Evolutionary conservation across 2,797 vertebrate genomes (phyloP).

Genomic region (Microctenopoma stevenorrisi): DNA sequence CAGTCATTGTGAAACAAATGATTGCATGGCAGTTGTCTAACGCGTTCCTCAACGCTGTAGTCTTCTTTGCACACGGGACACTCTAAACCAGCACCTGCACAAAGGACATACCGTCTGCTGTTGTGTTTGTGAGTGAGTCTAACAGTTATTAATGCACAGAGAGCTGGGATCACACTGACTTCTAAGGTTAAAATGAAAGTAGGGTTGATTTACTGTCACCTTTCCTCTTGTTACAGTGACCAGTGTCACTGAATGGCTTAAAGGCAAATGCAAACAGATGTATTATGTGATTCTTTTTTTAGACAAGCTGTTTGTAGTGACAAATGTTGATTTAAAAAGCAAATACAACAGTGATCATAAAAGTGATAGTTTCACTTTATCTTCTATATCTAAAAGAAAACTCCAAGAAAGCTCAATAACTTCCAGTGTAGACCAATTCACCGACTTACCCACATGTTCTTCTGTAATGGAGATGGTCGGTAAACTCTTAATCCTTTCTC

Average conservation of each 20-base stretch:
- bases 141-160: constrained; percentile 10
- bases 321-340: neutral
- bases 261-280: no score
- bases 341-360: neutral
- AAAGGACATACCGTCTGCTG: constrained; percentile 18
- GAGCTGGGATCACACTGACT: neutral
- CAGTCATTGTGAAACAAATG: constrained; percentile 98
- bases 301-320: neutral
- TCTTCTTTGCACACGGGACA: constrained; percentile 99
- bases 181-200: neutral
- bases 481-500: constrained; percentile 94
- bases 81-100: constrained; percentile 91
- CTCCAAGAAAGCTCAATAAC: neutral
- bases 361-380: neutral
- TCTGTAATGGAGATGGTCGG: constrained; percentile 92
- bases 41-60: constrained; percentile 89
- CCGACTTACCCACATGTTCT: constrained; percentile 93
- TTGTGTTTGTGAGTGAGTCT: neutral
- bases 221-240: no score
- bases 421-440: neutral
- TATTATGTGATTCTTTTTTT: no score
- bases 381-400: neutral
- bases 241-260: neutral
- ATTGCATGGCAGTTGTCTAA: constrained; percentile 96
- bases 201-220: no score